Conservation (phyloP, 2,113 vertebrate genomes). For the Prinia subflava region DNA sequence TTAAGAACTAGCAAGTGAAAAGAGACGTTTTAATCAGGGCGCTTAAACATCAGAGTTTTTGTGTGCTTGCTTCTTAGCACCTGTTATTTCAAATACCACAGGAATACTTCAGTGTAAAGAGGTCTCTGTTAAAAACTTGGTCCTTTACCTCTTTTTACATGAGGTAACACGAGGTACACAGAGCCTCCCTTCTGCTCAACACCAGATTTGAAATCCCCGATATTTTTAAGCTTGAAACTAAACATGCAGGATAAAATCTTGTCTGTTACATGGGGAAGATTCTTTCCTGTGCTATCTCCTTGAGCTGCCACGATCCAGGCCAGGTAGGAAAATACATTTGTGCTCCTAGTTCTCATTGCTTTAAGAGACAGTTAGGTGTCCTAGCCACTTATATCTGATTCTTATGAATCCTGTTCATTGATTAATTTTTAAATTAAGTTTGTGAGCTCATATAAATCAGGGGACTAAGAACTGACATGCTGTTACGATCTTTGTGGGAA, state of each 20-base stretch:
- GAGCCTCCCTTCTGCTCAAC: background rate
- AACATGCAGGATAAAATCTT: background rate
- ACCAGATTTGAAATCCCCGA: background rate
- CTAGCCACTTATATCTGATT: background rate
- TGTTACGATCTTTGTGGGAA: background rate
- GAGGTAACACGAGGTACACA: background rate
- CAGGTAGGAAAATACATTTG: background rate
- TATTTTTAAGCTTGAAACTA: background rate
- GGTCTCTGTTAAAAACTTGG: background rate
- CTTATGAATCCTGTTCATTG: background rate
- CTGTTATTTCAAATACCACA: conserved; percentile 6
- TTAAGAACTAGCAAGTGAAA: background rate
- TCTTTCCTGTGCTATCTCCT: background rate
- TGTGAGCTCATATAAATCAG: background rate
- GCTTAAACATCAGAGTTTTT: background rate
- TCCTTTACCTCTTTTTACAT: background rate
- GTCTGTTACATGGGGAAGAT: background rate
- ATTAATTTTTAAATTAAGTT: background rate
- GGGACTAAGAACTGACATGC: background rate
- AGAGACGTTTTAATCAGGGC: background rate
- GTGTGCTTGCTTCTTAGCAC: conserved; percentile 30
- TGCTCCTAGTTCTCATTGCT: background rate
- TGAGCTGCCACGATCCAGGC: background rate
- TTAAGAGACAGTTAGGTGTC: background rate
- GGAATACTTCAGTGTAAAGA: background rate